Evolutionary conservation across 2,888 invertebrate genomes (phyloP).

Genomic region (Maniola hyperantus): DNA sequence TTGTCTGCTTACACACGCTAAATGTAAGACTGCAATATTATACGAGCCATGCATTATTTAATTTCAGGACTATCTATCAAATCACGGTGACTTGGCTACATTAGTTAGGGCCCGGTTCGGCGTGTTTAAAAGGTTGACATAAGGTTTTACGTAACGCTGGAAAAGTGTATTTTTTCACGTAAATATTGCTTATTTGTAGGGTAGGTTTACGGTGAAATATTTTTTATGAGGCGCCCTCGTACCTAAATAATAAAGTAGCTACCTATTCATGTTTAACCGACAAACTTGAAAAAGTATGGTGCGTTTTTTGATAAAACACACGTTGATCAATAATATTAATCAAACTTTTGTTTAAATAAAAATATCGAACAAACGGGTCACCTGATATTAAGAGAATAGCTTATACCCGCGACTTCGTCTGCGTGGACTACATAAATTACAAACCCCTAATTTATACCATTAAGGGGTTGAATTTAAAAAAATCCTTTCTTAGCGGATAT

Average conservation of each 20-base stretch:
- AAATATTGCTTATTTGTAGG: constrained; percentile 48
- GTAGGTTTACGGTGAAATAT: constrained; percentile 42
- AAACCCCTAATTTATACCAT: too few species aligned
- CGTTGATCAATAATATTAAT: too few species aligned
- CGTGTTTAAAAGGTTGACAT: constrained; percentile 50
- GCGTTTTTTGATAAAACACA: neutral
- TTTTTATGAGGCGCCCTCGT: constrained; percentile 42
- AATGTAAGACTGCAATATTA: too few species aligned
- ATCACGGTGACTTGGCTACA: neutral
- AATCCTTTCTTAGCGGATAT: too few species aligned
- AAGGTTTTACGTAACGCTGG: constrained; percentile 42
- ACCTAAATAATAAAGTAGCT: constrained; percentile 40
- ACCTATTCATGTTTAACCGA: constrained; percentile 31
- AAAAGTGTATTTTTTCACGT: constrained; percentile 44
- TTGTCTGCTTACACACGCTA: too few species aligned
- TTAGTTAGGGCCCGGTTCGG: constrained; percentile 42
- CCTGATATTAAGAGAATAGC: too few species aligned
- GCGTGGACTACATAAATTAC: too few species aligned
- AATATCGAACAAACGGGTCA: too few species aligned
- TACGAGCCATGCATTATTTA: too few species aligned
- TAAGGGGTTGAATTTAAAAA: too few species aligned
- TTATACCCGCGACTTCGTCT: too few species aligned
- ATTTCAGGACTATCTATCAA: neutral
- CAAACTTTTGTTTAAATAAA: too few species aligned
- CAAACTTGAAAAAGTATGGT: constrained; percentile 11